Percentiles rank a stretch among this genome's conserved stretches.
Evolutionary conservation across 2,888 invertebrate species (phyloP).

Genomic region (Hypomecis punctinalis): DNA sequence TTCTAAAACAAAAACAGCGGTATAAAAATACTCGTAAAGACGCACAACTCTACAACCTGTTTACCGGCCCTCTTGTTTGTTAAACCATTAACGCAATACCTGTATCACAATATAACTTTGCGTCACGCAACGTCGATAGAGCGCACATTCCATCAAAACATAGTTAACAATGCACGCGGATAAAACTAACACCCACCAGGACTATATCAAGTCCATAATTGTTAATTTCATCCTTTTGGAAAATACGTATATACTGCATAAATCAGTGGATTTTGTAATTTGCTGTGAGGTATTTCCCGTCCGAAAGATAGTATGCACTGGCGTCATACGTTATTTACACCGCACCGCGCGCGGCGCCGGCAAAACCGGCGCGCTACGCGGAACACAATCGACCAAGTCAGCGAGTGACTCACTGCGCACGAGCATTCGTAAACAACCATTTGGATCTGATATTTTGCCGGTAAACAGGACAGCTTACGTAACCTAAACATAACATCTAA

Average conservation of each 20-base stretch:
- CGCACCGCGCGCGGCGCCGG: constrained; percentile 35
- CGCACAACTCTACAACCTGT: constrained; percentile 39
- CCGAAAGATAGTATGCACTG: constrained; percentile 39
- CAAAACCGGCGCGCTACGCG: constrained; percentile 58
- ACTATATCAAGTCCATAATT: not conserved
- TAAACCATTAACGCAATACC: constrained; percentile 33
- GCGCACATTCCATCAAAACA: constrained; percentile 53
- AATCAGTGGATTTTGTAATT: constrained; percentile 23
- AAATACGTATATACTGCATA: constrained; percentile 21
- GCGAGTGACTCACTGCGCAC: constrained; percentile 62
- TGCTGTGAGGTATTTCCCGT: constrained; percentile 73
- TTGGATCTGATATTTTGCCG: constrained; percentile 46
- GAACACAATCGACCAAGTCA: constrained; percentile 60
- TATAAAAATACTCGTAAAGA: constrained; percentile 1
- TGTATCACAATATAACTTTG: constrained; percentile 47
- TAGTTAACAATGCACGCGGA: constrained; percentile 48
- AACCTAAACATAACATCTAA: constrained; percentile 40
- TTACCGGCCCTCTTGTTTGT: constrained; percentile 42
- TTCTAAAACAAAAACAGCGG: constrained; percentile 1
- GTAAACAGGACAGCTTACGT: constrained; percentile 52
- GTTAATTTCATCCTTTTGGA: constrained; percentile 1
- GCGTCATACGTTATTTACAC: constrained; percentile 59
- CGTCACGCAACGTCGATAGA: constrained; percentile 52
- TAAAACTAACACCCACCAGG: constrained; percentile 21
- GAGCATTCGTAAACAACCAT: constrained; percentile 58